Base-by-base conservation (phyloP, 2,888 invertebrate species). In the Heliconius ismenius region DNA sequence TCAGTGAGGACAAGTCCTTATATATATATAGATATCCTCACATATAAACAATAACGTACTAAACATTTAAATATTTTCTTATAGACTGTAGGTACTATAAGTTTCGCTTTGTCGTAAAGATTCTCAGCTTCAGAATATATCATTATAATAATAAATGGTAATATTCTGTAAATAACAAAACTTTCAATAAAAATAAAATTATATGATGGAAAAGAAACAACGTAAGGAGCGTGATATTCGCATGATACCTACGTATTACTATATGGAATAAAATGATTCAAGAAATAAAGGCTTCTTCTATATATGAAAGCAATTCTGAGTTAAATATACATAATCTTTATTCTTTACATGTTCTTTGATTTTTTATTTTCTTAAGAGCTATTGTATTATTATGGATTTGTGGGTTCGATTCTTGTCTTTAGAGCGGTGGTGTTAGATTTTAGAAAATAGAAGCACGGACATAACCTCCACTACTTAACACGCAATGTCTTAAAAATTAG, bases 241-340 rank as follows among this genome's bases (percentile, higher is more conserved):
- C 9, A n/a, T 58, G n/a, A 58, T 54, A 58, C 7, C 10, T 58
- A 58, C 10, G 43, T 15, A 43, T 58, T n/a, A 58, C 10, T 58
- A 10, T 58, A 58, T n/a, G 58, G 58, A 58, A 58, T n/a, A n/a
- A 21, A 10, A 4, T 58, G 10, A 21, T 58, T 58, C 10, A 10
- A n/a, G 58, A 58, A 58, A 58, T 58, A 58, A n/a, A 10, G 9
- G 3, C n/a, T n/a, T 9, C 10, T n/a, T n/a, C n/a, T 58, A 58
- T n/a, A n/a, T 58, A 58, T n/a, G 58, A n/a, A n/a, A 58, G 58
- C 58, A 10, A 58, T 58, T 58, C n/a, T n/a, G 58, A 58, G n/a
- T 58, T 58, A 1, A 58, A 58, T 58, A 58, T 49, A 49, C 18
- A 18, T 21, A 18, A 18, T 21, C 21, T 15, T 43, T 43, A 43